These are phyloP conservation scores for Saccopteryx bilineata DNA, from an alignment of 2,113 vertebrate species.

Conservation along the genomic window DNA sequence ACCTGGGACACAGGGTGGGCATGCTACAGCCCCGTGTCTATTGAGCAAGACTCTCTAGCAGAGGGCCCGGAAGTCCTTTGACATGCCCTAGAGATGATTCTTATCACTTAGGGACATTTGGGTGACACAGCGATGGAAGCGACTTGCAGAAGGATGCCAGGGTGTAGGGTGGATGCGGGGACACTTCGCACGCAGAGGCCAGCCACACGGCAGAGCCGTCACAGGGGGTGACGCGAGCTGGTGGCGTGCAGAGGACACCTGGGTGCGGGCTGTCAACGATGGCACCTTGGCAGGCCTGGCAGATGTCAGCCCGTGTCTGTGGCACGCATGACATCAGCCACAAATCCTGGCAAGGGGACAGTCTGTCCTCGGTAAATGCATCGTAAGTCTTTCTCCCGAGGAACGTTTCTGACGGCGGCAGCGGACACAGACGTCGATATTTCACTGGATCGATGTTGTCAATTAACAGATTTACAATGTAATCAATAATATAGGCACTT, in stretches of 20 bases:
- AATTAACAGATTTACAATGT: constrained; percentile 66
- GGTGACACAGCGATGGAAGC: neutral
- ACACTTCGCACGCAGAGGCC: neutral
- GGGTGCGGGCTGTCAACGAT: constrained; percentile 60
- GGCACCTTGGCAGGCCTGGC: neutral
- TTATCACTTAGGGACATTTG: neutral
- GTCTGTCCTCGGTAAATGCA: constrained; percentile 65
- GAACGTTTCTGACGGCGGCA: constrained; percentile 12
- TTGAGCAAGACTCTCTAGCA: neutral
- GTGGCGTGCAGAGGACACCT: neutral
- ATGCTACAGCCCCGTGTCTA: fast-evolving
- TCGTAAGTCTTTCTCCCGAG: constrained; percentile 68
- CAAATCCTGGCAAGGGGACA: constrained; percentile 72
- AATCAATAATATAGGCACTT: constrained; percentile 49
- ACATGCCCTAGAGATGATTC: neutral
- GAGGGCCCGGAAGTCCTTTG: neutral
- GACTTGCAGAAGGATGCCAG: neutral
- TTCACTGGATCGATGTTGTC: neutral
- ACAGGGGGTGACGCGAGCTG: constrained; percentile 44
- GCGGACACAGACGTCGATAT: constrained; percentile 50
- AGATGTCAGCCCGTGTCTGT: constrained; percentile 58
- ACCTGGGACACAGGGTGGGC: neutral
- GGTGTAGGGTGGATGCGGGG: neutral
- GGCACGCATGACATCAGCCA: constrained; percentile 57
- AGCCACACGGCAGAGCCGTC: neutral